Percentiles rank a stretch among this genome's conserved stretches.
These are phyloP conservation scores for Rhynchomys soricoides DNA, from an alignment of 2,113 vertebrate genomes.

Conservation along the genomic window DNA sequence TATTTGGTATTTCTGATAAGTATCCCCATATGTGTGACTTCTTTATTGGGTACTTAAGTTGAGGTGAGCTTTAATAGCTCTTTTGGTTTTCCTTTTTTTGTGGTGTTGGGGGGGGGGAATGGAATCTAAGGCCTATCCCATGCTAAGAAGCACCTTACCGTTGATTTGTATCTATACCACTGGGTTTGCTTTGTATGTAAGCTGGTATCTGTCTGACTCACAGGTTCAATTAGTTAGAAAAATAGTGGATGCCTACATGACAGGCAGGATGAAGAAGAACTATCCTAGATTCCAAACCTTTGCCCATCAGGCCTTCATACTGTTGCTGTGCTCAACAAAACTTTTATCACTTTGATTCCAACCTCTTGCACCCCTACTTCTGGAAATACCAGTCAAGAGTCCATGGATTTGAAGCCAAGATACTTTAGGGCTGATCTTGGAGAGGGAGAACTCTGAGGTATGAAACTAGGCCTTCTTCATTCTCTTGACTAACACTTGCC, in stretches of 20 bases:
- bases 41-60: conserved; percentile 39
- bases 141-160: neutral
- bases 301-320: neutral
- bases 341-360: neutral
- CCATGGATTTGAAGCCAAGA: conserved; percentile 31
- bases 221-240: neutral
- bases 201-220: conserved; percentile 23
- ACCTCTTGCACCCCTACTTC: conserved; percentile 9
- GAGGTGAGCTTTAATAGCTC: conserved; percentile 30
- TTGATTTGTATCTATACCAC: neutral
- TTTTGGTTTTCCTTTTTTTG: conserved; percentile 37
- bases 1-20: neutral
- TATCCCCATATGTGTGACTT: conserved; percentile 4
- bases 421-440: neutral
- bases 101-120: neutral
- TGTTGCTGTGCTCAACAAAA: neutral
- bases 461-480: conserved; percentile 13
- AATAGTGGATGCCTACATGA: neutral
- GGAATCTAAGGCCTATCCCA: neutral
- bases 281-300: conserved; percentile 9
- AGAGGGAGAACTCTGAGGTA: conserved; percentile 17
- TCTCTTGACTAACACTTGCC: neutral
- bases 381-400: conserved; percentile 45
- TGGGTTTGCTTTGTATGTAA: conserved; percentile 13
- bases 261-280: neutral